phyloP scores from a whole-genome alignment of 2,797 vertebrate genomes.

The Bradypodion ventrale region DNA sequence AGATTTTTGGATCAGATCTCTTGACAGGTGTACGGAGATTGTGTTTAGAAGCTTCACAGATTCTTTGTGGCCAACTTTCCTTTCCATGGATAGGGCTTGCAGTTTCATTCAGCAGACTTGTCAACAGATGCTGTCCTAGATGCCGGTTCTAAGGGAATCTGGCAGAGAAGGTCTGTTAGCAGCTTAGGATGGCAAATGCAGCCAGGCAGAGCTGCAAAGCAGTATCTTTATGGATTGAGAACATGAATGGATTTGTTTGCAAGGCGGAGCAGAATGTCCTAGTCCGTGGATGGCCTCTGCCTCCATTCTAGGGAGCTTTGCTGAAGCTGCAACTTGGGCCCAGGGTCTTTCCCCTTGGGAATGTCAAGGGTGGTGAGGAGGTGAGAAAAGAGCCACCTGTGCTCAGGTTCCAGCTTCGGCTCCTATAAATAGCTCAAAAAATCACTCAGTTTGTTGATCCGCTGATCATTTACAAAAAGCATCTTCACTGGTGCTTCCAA shows the following conservation, averaged over 20 bases:
- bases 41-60: background rate
- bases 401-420: background rate
- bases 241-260: background rate
- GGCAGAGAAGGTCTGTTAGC: background rate
- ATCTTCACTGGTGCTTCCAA: background rate
- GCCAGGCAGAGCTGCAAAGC: background rate
- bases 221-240: background rate
- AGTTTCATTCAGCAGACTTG: too few relatives aligned
- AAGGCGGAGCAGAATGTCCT: background rate
- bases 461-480: background rate
- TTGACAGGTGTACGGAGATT: background rate
- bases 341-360: background rate
- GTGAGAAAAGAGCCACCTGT: background rate
- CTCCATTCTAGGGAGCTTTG: background rate
- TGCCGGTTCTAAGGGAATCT: background rate
- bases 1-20: background rate
- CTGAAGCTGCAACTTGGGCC: background rate
- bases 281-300: background rate
- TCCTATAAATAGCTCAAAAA: constrained; percentile 33
- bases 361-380: background rate
- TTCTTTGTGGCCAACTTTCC: background rate
- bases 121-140: background rate
- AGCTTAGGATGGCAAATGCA: too few relatives aligned
- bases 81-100: background rate
- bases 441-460: constrained; percentile 19